Evolutionary conservation across 2,888 invertebrate species (phyloP).

Genomic region (Nomada hirtipes): DNA sequence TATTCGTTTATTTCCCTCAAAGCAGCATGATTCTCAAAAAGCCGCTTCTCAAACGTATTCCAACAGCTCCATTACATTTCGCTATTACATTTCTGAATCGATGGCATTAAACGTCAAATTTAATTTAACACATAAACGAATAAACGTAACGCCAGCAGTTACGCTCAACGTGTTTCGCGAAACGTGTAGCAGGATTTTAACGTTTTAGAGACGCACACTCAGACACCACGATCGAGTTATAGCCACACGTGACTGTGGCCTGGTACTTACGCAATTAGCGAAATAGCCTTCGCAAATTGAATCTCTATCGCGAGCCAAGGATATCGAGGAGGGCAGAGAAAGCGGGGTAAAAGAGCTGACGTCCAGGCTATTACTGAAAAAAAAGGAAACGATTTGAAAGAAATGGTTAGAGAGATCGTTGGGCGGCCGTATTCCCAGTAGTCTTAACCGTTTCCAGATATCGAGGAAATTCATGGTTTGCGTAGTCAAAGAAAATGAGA

Average conservation of each 20-base stretch:
- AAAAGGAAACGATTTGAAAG: conserved; percentile 44
- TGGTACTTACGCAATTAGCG: conserved; percentile 75
- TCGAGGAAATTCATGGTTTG: conserved; percentile 63
- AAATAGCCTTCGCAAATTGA: conserved; percentile 76
- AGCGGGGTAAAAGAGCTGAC: conserved; percentile 63
- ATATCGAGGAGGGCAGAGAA: conserved; percentile 49
- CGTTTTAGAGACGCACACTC: conserved; percentile 53
- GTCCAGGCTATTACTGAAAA: conserved; percentile 61
- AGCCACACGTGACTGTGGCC: conserved; percentile 68
- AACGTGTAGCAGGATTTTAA: conserved; percentile 27
- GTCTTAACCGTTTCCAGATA: conserved; percentile 71
- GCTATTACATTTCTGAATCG: not conserved
- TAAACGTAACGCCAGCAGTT: conserved; percentile 17
- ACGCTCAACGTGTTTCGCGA: conserved; percentile 31
- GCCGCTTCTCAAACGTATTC: not conserved
- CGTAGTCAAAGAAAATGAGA: conserved; percentile 48
- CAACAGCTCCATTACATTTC: conserved; percentile 7
- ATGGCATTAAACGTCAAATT: conserved; percentile 22
- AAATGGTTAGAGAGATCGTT: conserved; percentile 49
- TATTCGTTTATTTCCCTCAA: not conserved
- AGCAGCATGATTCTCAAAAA: too few species aligned
- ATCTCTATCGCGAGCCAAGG: conserved; percentile 67
- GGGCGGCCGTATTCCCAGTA: conserved; percentile 62
- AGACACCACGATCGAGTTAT: conserved; percentile 54
- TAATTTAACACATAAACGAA: conserved; percentile 29